phyloP scores from a whole-genome alignment of 2,797 vertebrate species.

The Enteromius anoplus region DNA sequence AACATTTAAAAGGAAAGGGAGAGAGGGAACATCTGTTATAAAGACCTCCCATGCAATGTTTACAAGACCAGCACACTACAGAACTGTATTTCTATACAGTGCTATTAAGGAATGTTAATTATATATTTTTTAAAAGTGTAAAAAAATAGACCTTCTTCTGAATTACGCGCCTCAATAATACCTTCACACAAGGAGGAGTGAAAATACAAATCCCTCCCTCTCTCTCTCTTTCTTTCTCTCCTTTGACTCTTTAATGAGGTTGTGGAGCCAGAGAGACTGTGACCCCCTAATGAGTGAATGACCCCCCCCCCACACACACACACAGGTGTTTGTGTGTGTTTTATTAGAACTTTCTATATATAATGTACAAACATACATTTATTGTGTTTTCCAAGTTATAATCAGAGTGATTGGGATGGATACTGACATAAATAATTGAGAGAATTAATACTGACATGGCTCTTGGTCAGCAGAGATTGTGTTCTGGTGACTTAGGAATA shows the following conservation, averaged over 20 bases:
- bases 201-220: conserved; percentile 70
- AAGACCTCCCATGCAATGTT: conserved; percentile 41
- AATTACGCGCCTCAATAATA: not conserved
- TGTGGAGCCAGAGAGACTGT: conserved; percentile 77
- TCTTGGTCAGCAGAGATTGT: not conserved
- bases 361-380: not conserved
- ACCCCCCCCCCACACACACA: conserved; percentile 8
- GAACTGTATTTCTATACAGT: not conserved
- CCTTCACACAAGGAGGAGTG: conserved; percentile 67
- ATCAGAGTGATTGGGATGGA: not conserved
- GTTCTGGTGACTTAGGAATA: not conserved
- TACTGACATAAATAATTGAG: no score
- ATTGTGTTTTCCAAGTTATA: not conserved
- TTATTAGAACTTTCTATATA: not conserved
- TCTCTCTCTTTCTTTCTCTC: conserved; percentile 56
- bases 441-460: not conserved
- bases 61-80: not conserved
- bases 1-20: conserved; percentile 16
- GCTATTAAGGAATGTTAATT: not conserved
- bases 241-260: conserved; percentile 75
- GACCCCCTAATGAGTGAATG: conserved; percentile 75
- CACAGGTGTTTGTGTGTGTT: conserved; percentile 1
- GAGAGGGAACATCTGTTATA: conserved; percentile 47
- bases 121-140: no score
- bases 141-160: not conserved